Conservation (phyloP, 2,113 vertebrate genomes). For the Colius striatus region DNA sequence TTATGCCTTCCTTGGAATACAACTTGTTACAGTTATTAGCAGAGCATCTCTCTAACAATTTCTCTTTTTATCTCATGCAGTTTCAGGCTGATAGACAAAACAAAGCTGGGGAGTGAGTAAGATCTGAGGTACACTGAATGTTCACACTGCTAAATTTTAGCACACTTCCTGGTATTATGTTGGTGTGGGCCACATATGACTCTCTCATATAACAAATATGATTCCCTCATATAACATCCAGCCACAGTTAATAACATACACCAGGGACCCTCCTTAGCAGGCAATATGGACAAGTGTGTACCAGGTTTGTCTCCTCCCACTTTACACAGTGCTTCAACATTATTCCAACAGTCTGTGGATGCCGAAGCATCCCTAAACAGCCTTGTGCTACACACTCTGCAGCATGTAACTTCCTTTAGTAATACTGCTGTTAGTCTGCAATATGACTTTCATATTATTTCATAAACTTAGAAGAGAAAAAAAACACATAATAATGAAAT, state of each 20-base stretch:
- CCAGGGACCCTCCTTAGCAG: accelerated
- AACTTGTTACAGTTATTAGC: neutral
- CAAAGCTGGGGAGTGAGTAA: neutral
- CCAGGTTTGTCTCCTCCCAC: neutral
- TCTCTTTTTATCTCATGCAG: neutral
- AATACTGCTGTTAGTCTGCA: neutral
- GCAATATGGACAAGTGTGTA: neutral
- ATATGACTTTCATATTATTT: neutral
- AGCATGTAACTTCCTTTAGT: neutral
- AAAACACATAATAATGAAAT: neutral
- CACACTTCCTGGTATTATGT: neutral
- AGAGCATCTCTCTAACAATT: neutral
- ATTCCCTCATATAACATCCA: neutral
- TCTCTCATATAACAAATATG: neutral
- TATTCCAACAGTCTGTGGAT: neutral
- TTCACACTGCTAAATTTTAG: neutral
- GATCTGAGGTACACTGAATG: neutral
- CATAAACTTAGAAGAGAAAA: neutral
- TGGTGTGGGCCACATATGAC: neutral
- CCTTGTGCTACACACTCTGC: neutral
- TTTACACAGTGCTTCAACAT: neutral
- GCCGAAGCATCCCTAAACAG: neutral
- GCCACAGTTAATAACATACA: neutral
- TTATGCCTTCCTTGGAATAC: neutral
- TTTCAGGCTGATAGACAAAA: neutral